These are phyloP conservation scores for Percopsis omiscomaycus DNA, from an alignment of 2,797 vertebrate genomes.

Conservation along the genomic window DNA sequence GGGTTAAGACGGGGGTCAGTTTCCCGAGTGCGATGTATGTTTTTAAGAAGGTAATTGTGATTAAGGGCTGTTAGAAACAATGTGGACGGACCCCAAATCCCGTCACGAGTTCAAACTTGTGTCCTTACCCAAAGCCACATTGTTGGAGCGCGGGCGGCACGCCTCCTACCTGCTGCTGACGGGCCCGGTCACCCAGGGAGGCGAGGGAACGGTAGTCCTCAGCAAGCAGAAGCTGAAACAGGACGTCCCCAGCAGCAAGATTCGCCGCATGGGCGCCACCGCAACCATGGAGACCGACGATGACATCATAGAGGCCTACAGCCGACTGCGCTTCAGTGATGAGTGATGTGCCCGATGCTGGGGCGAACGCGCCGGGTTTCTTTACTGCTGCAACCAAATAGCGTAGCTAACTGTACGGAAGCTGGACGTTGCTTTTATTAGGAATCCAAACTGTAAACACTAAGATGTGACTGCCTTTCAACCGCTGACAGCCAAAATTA, in stretches of 20 bases:
- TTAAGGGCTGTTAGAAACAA: no score
- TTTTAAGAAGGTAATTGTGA: no score
- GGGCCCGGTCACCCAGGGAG: constrained; percentile 57
- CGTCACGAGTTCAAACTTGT: neutral
- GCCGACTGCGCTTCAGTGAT: constrained; percentile 84
- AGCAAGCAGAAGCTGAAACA: constrained; percentile 87
- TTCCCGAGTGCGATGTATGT: no score
- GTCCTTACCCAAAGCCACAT: constrained; percentile 66
- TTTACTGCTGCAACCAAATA: constrained; percentile 4
- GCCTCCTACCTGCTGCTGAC: constrained; percentile 86
- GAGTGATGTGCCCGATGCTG: constrained; percentile 31
- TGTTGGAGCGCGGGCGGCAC: constrained; percentile 88
- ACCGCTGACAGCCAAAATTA: constrained; percentile 47
- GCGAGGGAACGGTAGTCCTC: constrained; percentile 73
- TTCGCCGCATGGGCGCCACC: constrained; percentile 64
- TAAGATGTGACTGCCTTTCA: constrained; percentile 17
- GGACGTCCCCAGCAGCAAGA: constrained; percentile 71
- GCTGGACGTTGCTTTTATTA: constrained; percentile 5
- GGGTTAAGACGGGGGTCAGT: no score
- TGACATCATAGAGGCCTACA: constrained; percentile 79
- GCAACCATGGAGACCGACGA: constrained; percentile 59
- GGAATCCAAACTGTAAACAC: constrained; percentile 33
- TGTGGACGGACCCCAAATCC: no score
- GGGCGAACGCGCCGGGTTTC: neutral
- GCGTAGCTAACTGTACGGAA: neutral